phyloP scores from a whole-genome alignment of 2,888 invertebrate genomes.

The Dryococelus australis region DNA sequence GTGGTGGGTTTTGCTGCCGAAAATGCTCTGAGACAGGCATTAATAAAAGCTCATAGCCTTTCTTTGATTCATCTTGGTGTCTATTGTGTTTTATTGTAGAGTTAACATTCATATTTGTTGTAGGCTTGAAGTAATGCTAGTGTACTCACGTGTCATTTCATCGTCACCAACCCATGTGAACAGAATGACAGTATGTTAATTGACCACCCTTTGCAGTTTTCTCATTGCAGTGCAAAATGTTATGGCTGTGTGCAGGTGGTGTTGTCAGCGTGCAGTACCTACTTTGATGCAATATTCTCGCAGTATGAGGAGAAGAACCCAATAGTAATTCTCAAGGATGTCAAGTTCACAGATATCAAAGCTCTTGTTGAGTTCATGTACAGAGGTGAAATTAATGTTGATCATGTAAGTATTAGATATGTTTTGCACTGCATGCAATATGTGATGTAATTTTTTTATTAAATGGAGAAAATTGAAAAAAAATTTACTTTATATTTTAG shows the following conservation, averaged over 20 bases:
- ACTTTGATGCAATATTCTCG: constrained; percentile 86
- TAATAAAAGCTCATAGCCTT: too few species aligned
- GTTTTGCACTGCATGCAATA: neutral
- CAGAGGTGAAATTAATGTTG: constrained; percentile 93
- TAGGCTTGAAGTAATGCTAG: too few species aligned
- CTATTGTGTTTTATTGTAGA: too few species aligned
- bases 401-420: constrained; percentile 75
- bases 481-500: too few species aligned
- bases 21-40: too few species aligned
- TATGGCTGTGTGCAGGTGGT: constrained; percentile 70
- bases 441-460: too few species aligned
- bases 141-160: too few species aligned
- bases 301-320: constrained; percentile 82
- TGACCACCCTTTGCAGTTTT: neutral
- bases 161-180: neutral
- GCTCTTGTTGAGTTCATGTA: constrained; percentile 95
- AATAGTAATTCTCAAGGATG: constrained; percentile 87
- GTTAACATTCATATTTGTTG: too few species aligned
- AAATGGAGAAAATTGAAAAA: too few species aligned
- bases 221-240: neutral
- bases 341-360: constrained; percentile 87
- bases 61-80: too few species aligned
- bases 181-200: neutral
- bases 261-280: constrained; percentile 90
- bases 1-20: too few species aligned